phyloP scores from a whole-genome alignment of 2,113 vertebrate genomes.

The Lynx canadensis region DNA sequence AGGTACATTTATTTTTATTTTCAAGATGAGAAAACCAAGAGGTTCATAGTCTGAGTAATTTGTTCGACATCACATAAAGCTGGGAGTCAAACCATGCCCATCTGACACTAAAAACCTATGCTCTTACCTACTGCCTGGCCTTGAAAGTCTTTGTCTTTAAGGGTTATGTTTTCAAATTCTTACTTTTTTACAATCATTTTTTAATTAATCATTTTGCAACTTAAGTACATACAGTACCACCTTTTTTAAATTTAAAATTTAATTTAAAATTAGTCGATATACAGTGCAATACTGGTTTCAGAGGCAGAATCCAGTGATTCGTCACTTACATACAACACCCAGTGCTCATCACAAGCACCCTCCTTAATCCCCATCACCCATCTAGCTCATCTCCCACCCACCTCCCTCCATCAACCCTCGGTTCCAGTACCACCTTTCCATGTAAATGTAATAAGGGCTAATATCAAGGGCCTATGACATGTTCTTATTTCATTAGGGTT shows the following conservation, averaged over 20 bases:
- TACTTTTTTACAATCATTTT: conserved; percentile 1
- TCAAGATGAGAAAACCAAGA: neutral
- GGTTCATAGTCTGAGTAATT: neutral
- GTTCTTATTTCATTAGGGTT: neutral
- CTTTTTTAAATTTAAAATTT: neutral
- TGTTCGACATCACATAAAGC: neutral
- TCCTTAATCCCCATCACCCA: too few relatives aligned
- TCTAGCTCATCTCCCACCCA: too few relatives aligned
- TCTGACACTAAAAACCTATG: neutral
- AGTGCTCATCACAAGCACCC: too few relatives aligned
- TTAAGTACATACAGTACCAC: neutral
- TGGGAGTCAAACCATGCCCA: neutral
- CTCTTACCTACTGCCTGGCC: neutral
- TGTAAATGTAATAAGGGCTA: neutral
- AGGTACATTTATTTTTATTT: conserved; percentile 17
- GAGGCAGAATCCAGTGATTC: too few relatives aligned
- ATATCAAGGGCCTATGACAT: neutral
- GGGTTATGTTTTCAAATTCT: neutral
- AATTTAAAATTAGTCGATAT: too few relatives aligned
- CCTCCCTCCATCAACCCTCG: too few relatives aligned
- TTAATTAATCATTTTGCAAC: neutral
- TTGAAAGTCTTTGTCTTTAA: conserved; percentile 18
- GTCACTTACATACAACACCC: too few relatives aligned
- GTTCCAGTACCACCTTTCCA: neutral
- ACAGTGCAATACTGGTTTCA: too few relatives aligned